A percentile compares a stretch with the other conserved stretches of the same genome.
Conservation (phyloP, 35 echinoderm and acorn worm genomes). For the Apostichopus japonicus region DNA sequence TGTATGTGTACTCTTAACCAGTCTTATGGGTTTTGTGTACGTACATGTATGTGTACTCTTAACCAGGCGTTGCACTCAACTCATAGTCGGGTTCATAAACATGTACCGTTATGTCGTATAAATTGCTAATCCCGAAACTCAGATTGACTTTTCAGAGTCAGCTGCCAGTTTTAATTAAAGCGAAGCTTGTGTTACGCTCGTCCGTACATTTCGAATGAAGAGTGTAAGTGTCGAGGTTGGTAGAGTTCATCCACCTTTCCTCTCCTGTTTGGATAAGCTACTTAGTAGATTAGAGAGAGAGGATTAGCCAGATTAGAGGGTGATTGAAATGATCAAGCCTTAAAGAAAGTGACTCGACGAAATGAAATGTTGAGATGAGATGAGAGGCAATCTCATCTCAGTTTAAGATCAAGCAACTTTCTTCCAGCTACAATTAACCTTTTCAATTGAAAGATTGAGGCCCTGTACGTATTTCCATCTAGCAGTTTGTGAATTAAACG, state of each 20-base stretch:
- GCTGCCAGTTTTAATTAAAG: neutral
- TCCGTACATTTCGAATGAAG: neutral
- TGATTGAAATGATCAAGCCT: neutral
- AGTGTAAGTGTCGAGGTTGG: neutral
- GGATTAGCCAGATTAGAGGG: neutral
- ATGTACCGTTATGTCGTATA: neutral
- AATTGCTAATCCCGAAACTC: neutral
- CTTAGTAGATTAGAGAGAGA: neutral
- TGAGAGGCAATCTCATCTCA: no score
- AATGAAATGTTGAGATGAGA: no score
- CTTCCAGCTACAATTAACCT: no score
- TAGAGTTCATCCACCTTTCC: neutral
- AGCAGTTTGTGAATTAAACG: no score
- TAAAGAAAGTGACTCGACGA: neutral
- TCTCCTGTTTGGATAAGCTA: neutral
- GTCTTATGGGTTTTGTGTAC: no score
- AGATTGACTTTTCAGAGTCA: neutral
- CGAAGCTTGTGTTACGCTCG: neutral
- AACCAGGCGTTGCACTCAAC: no score
- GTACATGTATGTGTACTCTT: no score
- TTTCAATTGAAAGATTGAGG: no score
- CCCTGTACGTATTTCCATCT: no score
- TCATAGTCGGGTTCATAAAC: neutral
- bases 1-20: no score
- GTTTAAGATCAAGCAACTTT: no score